phyloP scores from a whole-genome alignment of 2,797 vertebrate species.

The Crypturellus tataupa region DNA sequence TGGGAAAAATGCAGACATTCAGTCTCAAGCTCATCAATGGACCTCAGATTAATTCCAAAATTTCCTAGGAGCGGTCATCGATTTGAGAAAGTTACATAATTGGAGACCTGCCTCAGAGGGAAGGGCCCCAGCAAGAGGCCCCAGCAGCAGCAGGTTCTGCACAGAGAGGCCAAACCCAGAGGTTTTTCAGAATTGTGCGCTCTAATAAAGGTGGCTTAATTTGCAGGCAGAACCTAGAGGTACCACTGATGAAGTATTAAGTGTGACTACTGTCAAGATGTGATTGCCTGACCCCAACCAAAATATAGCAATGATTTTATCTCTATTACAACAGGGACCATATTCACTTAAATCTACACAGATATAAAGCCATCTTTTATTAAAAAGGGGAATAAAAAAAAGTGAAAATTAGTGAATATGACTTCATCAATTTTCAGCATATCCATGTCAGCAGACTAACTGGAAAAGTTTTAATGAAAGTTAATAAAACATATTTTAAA shows the following conservation, averaged over 20 bases:
- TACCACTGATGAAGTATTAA: background rate
- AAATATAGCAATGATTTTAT: accelerated
- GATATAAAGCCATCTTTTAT: background rate
- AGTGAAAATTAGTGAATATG: accelerated
- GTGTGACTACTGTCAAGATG: background rate
- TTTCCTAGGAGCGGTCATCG: background rate
- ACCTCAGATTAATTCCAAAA: background rate
- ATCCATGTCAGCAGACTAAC: background rate
- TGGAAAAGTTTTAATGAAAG: background rate
- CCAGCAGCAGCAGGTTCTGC: background rate
- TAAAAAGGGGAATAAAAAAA: background rate
- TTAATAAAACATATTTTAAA: background rate
- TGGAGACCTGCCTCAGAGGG: background rate
- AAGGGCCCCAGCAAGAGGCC: background rate
- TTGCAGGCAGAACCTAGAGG: background rate
- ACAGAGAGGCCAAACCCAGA: background rate
- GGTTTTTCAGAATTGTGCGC: background rate
- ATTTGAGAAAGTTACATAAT: background rate
- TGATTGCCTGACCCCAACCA: background rate
- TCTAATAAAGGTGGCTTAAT: background rate
- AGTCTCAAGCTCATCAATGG: background rate
- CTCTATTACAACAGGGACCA: background rate
- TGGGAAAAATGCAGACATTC: background rate
- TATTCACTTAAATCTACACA: background rate
- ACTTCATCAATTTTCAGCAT: background rate